Base-by-base conservation (phyloP, 1,140 invertebrate species). In the Bombus polaris region DNA sequence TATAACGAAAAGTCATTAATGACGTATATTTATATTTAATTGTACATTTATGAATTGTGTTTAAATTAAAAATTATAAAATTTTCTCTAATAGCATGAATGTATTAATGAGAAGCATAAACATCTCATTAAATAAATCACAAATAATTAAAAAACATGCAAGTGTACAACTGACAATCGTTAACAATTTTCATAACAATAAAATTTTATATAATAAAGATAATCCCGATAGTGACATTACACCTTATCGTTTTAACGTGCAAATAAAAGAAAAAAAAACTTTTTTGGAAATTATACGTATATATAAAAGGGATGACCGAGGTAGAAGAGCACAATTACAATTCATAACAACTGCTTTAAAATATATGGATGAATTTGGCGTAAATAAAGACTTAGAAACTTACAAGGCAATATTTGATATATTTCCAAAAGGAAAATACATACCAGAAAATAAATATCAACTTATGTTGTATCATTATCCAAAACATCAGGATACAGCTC, bases 361-460 rank as follows among this genome's bases (percentile, higher is more conserved):
- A 71, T 96, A 98, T 89, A 98, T 99, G 98, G 96, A 99, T 89
- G 97, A 98, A 72, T 99, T 98, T 96, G 97, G 97, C 1, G 98
- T 99, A 0, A 96, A 99, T 71, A 97, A 97, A 93, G 99, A 99
- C 95, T 91, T 99, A 25, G 97, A 98, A 91, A 96, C 97, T 0
- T 99, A 99, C 93, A 99, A 99, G 95, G 96, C 96, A 62, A 87
- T 99, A 42, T 95, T 99, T 35, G 97, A 99, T 93, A 96, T 99
- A 28, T 97, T 99, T 94, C 99, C 99, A 0, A 98, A 99, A 95
- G 98, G 97, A 70, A 97, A 97, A 94, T 97, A 98, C 94, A 96
- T 99, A 81, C 97, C 99, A 0, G 95, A 93, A 53, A 99, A 98
- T 94, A 94, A 97, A 35, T 97, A 98, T 91, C 98, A 99, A 96